Base-by-base conservation (phyloP, 2,797 vertebrate genomes). In the Mergus octosetaceus region DNA sequence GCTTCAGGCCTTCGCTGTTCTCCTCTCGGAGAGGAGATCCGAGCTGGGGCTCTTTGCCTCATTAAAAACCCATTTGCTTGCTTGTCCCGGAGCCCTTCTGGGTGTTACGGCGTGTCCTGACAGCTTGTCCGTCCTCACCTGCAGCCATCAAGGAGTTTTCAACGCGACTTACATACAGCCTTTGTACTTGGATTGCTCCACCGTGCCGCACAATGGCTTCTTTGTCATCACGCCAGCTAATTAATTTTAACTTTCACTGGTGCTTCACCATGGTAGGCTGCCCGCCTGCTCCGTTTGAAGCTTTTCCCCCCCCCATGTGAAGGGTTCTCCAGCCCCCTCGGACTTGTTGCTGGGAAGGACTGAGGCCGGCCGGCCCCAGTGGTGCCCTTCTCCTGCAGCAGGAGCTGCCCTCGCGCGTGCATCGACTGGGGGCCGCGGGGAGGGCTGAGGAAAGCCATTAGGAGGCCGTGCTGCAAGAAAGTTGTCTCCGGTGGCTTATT, bases 201-300 rank as follows among this genome's bases (percentile, higher is more conserved):
- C 83, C 2, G 5, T 71, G 49, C 45, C 30, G 93, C 96, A 98
- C 97, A 97, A 96, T 96, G 95, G 97, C 94, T 95, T 95, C 97
- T 97, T 96, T 98, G 97, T 98, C 96, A 96, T 75, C 47, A n/a
- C 95, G 97, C 97, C 97, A 97, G 96, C 96, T 97, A 97, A 98
- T 98, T 97, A 98, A 96, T 96, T 97, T 97, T 97, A 98, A 96
- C 96, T 97, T 97, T 95, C 93, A 75, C 90, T 53, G 53, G 95
- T 96, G 94, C 95, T 96, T 95, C 94, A 82, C 82, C 43, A 1
- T 8, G 2, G 25, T 84, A 57, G 89, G 19, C 91, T 11, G 1
- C 94, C 95, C 25, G 14, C 36, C 25, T 79, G 92, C 92, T 96
- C 94, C 92, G 77, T 85, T 87, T 95, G 96, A 94, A 95, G 86